These are phyloP conservation scores for Atherix ibis DNA, from an alignment of 2,888 invertebrate species.

Conservation along the genomic window DNA sequence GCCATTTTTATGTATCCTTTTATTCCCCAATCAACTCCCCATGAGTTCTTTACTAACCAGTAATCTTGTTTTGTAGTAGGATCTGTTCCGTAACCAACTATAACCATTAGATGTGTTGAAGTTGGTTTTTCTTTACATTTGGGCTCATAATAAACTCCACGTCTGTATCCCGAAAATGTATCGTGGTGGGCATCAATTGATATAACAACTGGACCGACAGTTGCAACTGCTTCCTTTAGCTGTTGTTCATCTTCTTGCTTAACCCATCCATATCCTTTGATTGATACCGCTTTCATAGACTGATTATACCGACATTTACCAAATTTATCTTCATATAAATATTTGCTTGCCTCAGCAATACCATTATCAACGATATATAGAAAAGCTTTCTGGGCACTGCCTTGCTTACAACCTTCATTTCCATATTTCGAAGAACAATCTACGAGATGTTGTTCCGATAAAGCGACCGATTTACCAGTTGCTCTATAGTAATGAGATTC, in stretches of 20 bases:
- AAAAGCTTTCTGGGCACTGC: background rate
- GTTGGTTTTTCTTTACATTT: background rate
- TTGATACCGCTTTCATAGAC: background rate
- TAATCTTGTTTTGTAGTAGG: constrained; percentile 37
- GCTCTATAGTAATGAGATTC: background rate
- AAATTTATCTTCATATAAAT: background rate
- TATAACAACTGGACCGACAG: constrained; percentile 62
- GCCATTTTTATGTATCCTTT: background rate
- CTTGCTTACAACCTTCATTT: background rate
- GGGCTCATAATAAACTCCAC: background rate
- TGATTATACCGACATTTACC: background rate
- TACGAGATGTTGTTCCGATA: constrained; percentile 1
- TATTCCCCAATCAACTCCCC: constrained; percentile 51
- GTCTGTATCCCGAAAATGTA: background rate
- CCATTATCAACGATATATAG: background rate
- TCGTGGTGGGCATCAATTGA: constrained; percentile 67
- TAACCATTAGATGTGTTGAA: no score
- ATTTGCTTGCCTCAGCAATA: background rate
- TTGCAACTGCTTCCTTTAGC: constrained; percentile 55
- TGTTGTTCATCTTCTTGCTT: constrained; percentile 39
- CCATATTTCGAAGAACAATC: background rate
- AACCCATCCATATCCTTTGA: background rate
- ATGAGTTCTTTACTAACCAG: constrained; percentile 51
- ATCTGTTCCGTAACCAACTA: constrained; percentile 33
- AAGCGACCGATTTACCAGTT: background rate